Base-by-base conservation (phyloP, 23 tunicate genomes). In the Diplosoma virens region DNA sequence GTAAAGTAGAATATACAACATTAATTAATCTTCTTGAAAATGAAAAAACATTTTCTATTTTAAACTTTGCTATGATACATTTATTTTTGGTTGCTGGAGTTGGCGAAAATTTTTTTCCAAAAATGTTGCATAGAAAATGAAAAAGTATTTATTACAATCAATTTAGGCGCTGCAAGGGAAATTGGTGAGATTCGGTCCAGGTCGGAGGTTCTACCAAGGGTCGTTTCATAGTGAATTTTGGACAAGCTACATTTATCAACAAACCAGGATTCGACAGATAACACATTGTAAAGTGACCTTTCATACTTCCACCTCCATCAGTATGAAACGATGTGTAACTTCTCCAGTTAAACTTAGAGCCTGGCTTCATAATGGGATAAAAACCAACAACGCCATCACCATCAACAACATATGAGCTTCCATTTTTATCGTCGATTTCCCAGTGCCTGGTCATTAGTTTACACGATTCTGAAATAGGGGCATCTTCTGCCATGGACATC, bases 301-400 rank as follows among this genome's bases (percentile, higher is more conserved):
- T 24, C 83, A 78, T 78, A 45, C 83, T 60, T 18, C 83, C 83
- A 3, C 58, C 58, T 14, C 47, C 24, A 26, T 58, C 26, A 22
- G 78, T 47, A 9, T 29, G 25, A 32, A 78, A 78, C 31, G 59
- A 28, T 1, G 83, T 78, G 29, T 27, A 45, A 78, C 83, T 78
- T n/a, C 48, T 41, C 83, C 83, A 78, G 56, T 25, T 60, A 37
- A 78, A 78, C 28, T 26, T 65, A 41, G 83, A 26, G 0, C 83
- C 83, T 17, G 83, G 83, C 47, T 32, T 37, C 83, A 78, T 78
- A 1, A 63, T 46, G 1, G 83, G 83, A 45, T 64, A 65, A 2
- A 37, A 61, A 24, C 83, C 83, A 27, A 78, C 83, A 46, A 78
- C 83, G 0, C 83, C 83, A 28, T 64, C 37, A 14, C 83, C 83